phyloP scores from a whole-genome alignment of 2,113 vertebrate species.

The Gadus chalcogrammus region DNA sequence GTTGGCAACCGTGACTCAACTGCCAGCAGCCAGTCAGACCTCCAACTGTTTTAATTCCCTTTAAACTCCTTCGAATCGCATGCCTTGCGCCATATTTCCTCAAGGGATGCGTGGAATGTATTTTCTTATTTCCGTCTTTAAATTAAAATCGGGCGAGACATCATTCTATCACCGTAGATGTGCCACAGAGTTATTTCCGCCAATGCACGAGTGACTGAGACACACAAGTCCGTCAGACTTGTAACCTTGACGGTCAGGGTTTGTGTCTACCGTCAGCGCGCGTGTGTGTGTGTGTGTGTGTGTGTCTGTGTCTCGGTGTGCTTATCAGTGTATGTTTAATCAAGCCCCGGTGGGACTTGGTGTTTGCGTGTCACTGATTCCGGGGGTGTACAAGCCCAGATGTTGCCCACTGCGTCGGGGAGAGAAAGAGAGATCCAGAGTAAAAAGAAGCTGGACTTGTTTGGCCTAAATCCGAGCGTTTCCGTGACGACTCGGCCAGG shows the following conservation, averaged over 20 bases:
- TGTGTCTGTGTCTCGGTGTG: constrained; percentile 6
- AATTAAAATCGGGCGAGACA: too few relatives aligned
- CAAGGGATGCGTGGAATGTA: too few relatives aligned
- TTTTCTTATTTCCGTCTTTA: too few relatives aligned
- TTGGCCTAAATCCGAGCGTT: constrained; percentile 18
- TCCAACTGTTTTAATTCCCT: constrained; percentile 35
- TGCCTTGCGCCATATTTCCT: too few relatives aligned
- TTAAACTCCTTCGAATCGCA: too few relatives aligned
- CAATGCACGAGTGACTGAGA: too few relatives aligned
- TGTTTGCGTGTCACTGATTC: constrained; percentile 41
- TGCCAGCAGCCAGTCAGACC: constrained; percentile 26
- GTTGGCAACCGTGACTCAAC: constrained; percentile 13
- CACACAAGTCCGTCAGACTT: too few relatives aligned
- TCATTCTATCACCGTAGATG: too few relatives aligned
- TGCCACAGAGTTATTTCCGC: too few relatives aligned
- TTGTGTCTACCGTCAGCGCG: not conserved
- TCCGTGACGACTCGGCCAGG: too few relatives aligned
- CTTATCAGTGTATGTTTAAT: constrained; percentile 28
- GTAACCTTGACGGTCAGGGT: too few relatives aligned
- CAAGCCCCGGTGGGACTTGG: constrained; percentile 32
- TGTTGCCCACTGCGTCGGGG: constrained; percentile 31
- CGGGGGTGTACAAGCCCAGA: constrained; percentile 46
- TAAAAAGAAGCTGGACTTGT: not conserved
- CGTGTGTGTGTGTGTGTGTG: constrained; percentile 14
- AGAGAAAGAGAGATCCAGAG: not conserved